Conservation (phyloP, 2,797 vertebrate genomes). For the Anniella stebbinsi region DNA sequence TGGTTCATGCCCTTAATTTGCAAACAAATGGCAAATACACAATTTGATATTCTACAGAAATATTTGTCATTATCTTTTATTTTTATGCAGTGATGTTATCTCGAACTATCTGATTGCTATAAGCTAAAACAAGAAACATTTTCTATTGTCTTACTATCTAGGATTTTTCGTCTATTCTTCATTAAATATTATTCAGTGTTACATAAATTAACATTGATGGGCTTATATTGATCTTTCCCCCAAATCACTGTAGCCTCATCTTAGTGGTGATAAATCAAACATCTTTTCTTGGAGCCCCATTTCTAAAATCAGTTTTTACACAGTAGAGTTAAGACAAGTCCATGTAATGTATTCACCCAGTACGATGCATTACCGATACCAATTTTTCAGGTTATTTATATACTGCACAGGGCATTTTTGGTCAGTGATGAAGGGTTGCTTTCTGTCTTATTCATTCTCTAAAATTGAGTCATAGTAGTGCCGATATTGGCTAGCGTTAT, state of each 20-base stretch:
- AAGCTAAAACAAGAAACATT: background rate
- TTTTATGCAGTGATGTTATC: background rate
- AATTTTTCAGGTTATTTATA: slow-evolving; percentile 53
- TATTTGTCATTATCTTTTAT: background rate
- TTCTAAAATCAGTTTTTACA: slow-evolving; percentile 37
- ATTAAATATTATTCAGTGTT: slow-evolving; percentile 36
- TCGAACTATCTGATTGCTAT: background rate
- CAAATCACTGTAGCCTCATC: background rate
- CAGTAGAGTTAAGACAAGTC: slow-evolving; percentile 18
- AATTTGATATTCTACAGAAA: background rate
- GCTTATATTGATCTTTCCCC: background rate
- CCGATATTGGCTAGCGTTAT: slow-evolving; percentile 32
- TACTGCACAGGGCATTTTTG: slow-evolving; percentile 33
- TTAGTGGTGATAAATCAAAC: slow-evolving; percentile 9
- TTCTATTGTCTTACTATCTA: background rate
- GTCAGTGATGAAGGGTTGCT: slow-evolving; percentile 19
- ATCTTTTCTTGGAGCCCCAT: background rate
- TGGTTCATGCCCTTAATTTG: background rate
- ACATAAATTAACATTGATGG: slow-evolving; percentile 10
- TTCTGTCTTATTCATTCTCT: slow-evolving; percentile 41
- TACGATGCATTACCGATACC: slow-evolving; percentile 30
- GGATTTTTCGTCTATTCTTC: background rate
- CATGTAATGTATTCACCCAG: slow-evolving; percentile 24
- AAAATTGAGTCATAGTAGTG: slow-evolving; percentile 44
- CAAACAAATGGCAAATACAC: background rate